Percentiles rank a stretch among this genome's conserved stretches.
Conservation (phyloP, 2,113 vertebrate genomes). For the Calidris pugnax region DNA sequence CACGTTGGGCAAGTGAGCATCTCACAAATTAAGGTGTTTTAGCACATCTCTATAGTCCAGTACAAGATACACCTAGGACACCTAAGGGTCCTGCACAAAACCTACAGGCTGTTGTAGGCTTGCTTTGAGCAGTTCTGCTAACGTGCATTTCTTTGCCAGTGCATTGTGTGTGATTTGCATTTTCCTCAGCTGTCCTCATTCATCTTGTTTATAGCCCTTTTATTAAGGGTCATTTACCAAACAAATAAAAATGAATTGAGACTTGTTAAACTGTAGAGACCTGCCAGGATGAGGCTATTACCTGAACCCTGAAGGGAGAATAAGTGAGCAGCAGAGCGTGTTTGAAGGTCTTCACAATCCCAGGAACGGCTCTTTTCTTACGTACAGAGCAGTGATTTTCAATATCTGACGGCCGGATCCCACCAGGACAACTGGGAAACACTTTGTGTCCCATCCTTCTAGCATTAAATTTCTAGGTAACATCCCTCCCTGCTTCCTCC, state of each 20-base stretch:
- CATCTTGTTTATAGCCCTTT: not conserved
- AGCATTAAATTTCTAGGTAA: not conserved
- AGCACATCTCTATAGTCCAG: not conserved
- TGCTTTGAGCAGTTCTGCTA: not conserved
- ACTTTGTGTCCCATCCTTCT: not conserved
- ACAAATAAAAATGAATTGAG: conserved; percentile 1
- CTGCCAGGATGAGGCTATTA: not conserved
- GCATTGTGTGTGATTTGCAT: not conserved
- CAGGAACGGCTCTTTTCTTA: not conserved
- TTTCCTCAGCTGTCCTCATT: not conserved
- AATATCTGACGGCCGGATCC: rapidly evolving
- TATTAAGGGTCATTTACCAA: conserved; percentile 3
- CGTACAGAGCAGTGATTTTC: not conserved
- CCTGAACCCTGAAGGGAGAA: not conserved
- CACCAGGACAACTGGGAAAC: not conserved
- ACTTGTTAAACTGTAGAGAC: not conserved
- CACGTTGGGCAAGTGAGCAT: rapidly evolving
- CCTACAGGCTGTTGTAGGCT: not conserved
- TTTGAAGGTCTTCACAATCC: not conserved
- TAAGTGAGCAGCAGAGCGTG: not conserved
- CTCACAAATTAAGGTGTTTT: not conserved
- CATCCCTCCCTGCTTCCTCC: not conserved
- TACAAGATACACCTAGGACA: rapidly evolving
- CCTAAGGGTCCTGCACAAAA: not conserved
- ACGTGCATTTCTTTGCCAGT: not conserved